Base-by-base conservation (phyloP, 2,113 vertebrate species). In the Gila orcuttii region DNA sequence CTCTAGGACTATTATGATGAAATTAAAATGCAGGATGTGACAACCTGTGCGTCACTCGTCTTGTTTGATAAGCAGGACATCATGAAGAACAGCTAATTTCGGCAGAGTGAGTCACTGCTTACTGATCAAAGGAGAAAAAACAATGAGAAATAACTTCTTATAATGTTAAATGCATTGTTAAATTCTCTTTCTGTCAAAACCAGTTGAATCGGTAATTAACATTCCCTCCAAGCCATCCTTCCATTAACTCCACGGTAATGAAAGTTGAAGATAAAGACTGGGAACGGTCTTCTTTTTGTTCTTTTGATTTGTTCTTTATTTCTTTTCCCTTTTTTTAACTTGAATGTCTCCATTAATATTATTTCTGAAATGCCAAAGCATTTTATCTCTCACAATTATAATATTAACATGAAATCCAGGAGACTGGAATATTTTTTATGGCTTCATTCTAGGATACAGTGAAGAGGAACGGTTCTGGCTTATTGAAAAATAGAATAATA, bases 251-350 rank as follows among this genome's bases (percentile, higher is more conserved):
- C 84, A 85, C 85, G 90, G 92, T 94, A 93, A 94, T 92, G 92
- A 91, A 94, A 92, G 90, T 89, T 84, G 39, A 86, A 92, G 93
- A 95, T 94, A 94, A 94, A 94, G 93, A 91, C 85, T 83, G 91
- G 90, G 93, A 92, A 71, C 47, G 3, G 45, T 64, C 90, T 92
- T 90, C 86, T 89, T 90, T 89, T 88, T 91, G 91, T 91, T 84
- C 87, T 91, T 89, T 79, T 83, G 89, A 93, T 92, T 94, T 90
- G 87, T 94, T 91, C 92, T 90, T 86, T 93, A 89, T 93, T 93
- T 86, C 91, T 10, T 45, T 47, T 47, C 45, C 12, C 11, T 57
- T 57, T 57, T 57, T 64, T 75, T 87, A 73, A 85, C 90, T 93
- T 88, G 84, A 87, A 92, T 91, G 79, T 76, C 45, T 82, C 88